Conservation (phyloP, 1,140 invertebrate genomes). For the Euschistus heros region DNA sequence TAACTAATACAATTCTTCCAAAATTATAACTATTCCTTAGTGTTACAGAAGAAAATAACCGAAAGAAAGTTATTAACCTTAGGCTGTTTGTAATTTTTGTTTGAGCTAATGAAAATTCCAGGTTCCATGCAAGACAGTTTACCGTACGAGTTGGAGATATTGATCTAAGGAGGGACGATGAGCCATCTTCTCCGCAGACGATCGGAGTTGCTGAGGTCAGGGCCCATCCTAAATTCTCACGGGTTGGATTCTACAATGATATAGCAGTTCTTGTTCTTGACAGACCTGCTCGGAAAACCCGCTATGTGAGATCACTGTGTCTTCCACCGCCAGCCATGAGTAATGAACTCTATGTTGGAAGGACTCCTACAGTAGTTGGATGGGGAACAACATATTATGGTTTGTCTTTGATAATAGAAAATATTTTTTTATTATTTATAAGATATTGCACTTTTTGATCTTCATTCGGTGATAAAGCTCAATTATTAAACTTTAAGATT, state of each 20-base stretch:
- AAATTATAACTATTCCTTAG: no score
- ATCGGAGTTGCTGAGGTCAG: conserved; percentile 62
- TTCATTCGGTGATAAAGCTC: no score
- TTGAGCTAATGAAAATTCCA: conserved; percentile 33
- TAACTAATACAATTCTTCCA: no score
- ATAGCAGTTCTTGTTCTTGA: conserved; percentile 71
- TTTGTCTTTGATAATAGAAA: conserved; percentile 25
- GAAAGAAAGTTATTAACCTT: no score
- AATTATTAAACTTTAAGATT: no score
- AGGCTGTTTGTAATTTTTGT: no score
- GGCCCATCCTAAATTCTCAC: conserved; percentile 68
- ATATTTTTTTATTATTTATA: no score
- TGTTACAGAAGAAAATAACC: no score
- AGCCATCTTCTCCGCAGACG: conserved; percentile 66
- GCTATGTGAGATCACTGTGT: conserved; percentile 82
- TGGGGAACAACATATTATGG: conserved; percentile 82
- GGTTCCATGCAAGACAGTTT: conserved; percentile 74
- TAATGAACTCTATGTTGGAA: conserved; percentile 52
- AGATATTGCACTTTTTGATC: no score
- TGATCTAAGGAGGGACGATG: conserved; percentile 67
- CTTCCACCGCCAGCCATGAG: conserved; percentile 51
- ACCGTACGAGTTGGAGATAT: conserved; percentile 80
- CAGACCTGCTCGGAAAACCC: conserved; percentile 58
- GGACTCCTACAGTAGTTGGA: conserved; percentile 75
- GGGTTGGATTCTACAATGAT: conserved; percentile 84